Evolutionary conservation across 1,140 invertebrate genomes (phyloP).

Genomic region (Cotesia vestalis): DNA sequence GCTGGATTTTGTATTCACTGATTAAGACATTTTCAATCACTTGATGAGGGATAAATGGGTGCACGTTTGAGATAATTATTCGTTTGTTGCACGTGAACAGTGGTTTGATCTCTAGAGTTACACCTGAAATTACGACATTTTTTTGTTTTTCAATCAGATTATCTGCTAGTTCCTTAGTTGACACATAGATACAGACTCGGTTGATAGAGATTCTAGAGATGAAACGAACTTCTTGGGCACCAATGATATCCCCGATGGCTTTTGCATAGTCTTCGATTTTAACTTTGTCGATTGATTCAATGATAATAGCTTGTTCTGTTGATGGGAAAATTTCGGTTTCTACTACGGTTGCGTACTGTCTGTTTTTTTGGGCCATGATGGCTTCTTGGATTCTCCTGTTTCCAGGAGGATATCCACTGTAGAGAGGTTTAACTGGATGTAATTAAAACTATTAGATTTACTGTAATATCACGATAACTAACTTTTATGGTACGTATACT

Average conservation of each 20-base stretch:
- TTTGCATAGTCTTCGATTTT: not conserved
- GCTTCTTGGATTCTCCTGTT: not conserved
- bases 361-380: not conserved
- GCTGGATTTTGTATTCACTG: not conserved
- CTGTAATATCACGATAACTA: too few species aligned
- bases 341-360: not conserved
- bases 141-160: not conserved
- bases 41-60: not conserved
- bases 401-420: not conserved
- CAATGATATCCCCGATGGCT: not conserved
- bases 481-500: too few species aligned
- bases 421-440: too few species aligned
- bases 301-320: slow-evolving; percentile 13
- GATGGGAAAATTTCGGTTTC: not conserved
- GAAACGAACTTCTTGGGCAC: not conserved
- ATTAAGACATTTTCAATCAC: not conserved
- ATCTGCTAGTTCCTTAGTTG: not conserved
- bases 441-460: too few species aligned
- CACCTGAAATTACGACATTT: not conserved
- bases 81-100: not conserved
- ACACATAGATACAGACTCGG: not conserved
- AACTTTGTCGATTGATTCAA: not conserved
- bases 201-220: slow-evolving; percentile 13
- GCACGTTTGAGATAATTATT: slow-evolving; percentile 1
- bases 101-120: not conserved